A percentile compares a stretch with the other conserved stretches of the same genome.
These are phyloP conservation scores for Aramus guarauna DNA, from an alignment of 2,113 vertebrate genomes.

Conservation along the genomic window DNA sequence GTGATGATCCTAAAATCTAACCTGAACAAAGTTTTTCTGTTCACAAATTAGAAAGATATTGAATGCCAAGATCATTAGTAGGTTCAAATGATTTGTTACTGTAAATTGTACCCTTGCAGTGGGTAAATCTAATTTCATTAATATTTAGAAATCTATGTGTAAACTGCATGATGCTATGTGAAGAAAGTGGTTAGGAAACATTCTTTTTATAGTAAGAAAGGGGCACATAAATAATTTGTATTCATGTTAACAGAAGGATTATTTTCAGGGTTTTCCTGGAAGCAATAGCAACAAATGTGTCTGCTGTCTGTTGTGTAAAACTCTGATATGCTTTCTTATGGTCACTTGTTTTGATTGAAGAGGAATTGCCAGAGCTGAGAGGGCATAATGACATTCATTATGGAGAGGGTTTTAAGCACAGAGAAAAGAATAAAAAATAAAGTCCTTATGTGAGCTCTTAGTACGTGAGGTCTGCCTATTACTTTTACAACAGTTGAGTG, in stretches of 20 bases:
- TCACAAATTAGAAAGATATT: background rate
- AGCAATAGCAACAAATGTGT: background rate
- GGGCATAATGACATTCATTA: slow-evolving; percentile 12
- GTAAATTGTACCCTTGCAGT: background rate
- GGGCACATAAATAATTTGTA: background rate
- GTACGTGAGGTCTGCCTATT: background rate
- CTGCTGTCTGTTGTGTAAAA: background rate
- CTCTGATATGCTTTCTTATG: slow-evolving; percentile 9
- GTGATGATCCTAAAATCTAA: background rate
- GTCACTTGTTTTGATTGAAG: slow-evolving; percentile 51
- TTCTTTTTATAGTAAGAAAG: background rate
- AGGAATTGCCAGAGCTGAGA: slow-evolving; percentile 4
- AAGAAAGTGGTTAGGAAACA: background rate
- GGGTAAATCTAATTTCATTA: background rate
- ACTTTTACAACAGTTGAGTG: slow-evolving; percentile 21
- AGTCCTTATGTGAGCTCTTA: background rate
- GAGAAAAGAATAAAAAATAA: background rate
- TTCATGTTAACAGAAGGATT: background rate
- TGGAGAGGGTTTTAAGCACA: background rate
- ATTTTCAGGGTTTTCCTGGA: background rate
- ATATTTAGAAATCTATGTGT: background rate
- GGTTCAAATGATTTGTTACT: background rate
- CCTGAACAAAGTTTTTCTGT: background rate
- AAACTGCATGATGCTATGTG: background rate
- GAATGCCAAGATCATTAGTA: background rate